A percentile compares a stretch with the other conserved stretches of the same genome.
These are phyloP conservation scores for Fregetta grallaria DNA, from an alignment of 2,113 vertebrate genomes.

Conservation along the genomic window DNA sequence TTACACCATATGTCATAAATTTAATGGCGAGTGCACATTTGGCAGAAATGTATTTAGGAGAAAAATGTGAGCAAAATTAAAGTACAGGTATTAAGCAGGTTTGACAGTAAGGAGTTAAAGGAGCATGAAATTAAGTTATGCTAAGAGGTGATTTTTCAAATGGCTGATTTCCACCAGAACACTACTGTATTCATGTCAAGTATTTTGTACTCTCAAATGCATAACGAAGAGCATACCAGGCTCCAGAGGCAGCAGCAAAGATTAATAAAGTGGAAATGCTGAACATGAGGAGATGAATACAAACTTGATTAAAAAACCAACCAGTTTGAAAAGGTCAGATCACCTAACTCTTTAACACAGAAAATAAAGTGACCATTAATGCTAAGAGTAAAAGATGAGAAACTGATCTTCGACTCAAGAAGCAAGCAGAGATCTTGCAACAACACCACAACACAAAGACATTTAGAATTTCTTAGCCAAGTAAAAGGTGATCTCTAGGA, in stretches of 20 bases:
- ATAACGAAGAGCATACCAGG: neutral
- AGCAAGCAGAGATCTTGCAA: neutral
- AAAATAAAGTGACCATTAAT: neutral
- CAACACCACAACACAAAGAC: neutral
- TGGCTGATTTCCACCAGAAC: neutral
- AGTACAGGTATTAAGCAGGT: neutral
- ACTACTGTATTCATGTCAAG: neutral
- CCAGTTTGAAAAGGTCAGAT: neutral
- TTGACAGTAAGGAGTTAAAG: neutral
- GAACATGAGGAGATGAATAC: neutral
- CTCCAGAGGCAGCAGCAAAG: neutral
- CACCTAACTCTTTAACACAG: neutral
- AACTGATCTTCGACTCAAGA: neutral
- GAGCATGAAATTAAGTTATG: constrained; percentile 36
- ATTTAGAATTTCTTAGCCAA: neutral
- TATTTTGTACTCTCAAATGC: neutral
- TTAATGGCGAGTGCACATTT: neutral
- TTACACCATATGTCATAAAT: neutral
- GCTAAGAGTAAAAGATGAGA: neutral
- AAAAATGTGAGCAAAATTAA: constrained; percentile 33
- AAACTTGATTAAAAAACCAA: neutral
- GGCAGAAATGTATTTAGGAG: neutral
- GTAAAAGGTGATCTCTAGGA: neutral
- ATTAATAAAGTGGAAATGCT: neutral
- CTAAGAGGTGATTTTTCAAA: constrained; percentile 21